Evolutionary conservation across 2,888 invertebrate genomes (phyloP).

Genomic region (Parnassius glacialis): DNA sequence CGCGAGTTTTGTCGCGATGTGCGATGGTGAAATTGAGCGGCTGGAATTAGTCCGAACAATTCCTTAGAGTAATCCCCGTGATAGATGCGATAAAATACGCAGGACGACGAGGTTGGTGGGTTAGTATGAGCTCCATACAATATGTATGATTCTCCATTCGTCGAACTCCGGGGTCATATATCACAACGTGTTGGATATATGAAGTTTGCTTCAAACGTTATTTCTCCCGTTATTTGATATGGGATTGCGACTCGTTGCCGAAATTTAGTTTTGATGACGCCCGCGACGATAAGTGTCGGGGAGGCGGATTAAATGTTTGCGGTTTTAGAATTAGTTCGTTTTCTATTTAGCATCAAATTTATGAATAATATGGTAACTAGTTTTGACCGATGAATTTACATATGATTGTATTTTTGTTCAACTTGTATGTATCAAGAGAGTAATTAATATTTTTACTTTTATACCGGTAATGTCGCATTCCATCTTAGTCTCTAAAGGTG

Average conservation of each 20-base stretch:
- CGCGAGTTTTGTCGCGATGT: too few species aligned
- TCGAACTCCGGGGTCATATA: conserved; percentile 21
- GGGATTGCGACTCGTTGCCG: conserved; percentile 63
- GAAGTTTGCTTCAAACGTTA: conserved; percentile 69
- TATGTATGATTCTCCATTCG: not conserved
- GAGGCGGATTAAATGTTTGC: conserved; percentile 43
- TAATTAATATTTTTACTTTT: too few species aligned
- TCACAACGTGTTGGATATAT: conserved; percentile 41
- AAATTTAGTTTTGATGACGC: conserved; percentile 69
- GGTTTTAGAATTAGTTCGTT: conserved; percentile 35
- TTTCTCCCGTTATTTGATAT: conserved; percentile 70
- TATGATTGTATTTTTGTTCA: too few species aligned
- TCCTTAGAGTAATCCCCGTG: too few species aligned
- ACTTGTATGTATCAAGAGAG: too few species aligned
- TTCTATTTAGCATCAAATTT: conserved; percentile 9
- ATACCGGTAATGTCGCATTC: too few species aligned
- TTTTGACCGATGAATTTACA: conserved; percentile 28
- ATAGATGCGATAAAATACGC: too few species aligned
- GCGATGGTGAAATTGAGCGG: too few species aligned
- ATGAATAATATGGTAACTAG: conserved; percentile 10
- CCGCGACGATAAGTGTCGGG: conserved; percentile 51
- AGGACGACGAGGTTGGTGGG: too few species aligned
- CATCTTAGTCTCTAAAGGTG: too few species aligned
- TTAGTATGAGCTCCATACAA: too few species aligned
- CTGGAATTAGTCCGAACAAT: too few species aligned